Base-by-base conservation (phyloP, 2,797 vertebrate genomes). In the Lithobates pipiens region DNA sequence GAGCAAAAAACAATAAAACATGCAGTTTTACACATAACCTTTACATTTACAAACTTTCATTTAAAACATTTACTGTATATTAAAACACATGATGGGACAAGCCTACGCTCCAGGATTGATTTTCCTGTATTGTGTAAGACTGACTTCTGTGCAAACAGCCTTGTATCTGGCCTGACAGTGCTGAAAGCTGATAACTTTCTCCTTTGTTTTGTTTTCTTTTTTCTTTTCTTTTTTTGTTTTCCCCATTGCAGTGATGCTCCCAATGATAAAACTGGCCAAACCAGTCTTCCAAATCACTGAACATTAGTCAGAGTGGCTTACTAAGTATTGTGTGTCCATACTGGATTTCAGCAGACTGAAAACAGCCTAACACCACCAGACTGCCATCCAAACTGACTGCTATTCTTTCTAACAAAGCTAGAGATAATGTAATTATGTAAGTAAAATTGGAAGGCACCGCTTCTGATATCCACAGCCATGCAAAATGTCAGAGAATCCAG, bases 221-320 rank as follows among this genome's bases (percentile, higher is more conserved):
- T 50, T 50, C 16, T 54, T 18, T 54, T 18, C 1, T 54, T 54
- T 16, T 54, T 54, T 18, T 18, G 16, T 54, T 54, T 54, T 54
- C 50, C 50, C 84, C n/a, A 21, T 34, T 50, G 36, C 69, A 29
- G 57, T 79, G 76, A 74, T 86, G 80, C 80, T 74, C 76, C 77
- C 42, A 74, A 42, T 68, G 80, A 73, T 74, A 72, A 86, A 83
- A 86, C 69, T 77, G 11, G 44, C 67, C 80, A 68, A 83, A 86
- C 85, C 80, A 86, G 85, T 86, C 80, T 83, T 86, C 80, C 69
- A 78, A 77, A 78, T 83, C 75, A 67, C 75, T 79, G 29, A 68
- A 83, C 80, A 74, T 73, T 83, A 77, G 72, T 79, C 75, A 72
- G 76, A 65, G 54, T 77, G 69, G 50, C 80, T 74, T 83, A 75